Evolutionary conservation across 2,797 vertebrate genomes (phyloP), one percentile per base, ranked within the genome.

Genomic region (Molossus molossus): DNA sequence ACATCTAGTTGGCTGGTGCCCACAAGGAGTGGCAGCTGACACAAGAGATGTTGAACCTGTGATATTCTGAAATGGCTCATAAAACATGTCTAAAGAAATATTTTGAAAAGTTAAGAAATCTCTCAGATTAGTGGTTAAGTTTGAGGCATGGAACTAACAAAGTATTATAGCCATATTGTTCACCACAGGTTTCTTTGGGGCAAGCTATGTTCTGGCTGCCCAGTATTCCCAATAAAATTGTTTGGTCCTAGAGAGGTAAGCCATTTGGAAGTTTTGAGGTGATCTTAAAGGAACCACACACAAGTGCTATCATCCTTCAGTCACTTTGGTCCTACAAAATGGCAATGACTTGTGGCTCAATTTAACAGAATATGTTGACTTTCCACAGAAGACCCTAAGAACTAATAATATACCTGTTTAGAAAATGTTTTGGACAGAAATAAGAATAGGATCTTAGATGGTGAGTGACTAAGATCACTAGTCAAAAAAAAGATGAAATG

Each of bases 351-450:
- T 21, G 62, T 37, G 6, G 72, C 79, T 87, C 18, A 57, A 53
- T 15, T 58, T 58, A 84, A 69, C 21, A 94, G 72, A 94, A 4
- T 62, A 90, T 55, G 25, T 90, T 84, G 29, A 76, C 60, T 91
- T 60, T 87, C 40, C n/a, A 75, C 7, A 57, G 25, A n/a, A 69
- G 75, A 92, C 40, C 7, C 5, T 53, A 87, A 60, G 60, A 76
- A 76, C n/a, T 45, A 48, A 40, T 55, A 37, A n/a, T 29, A 33
- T 4, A 40, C 58, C 14, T 91, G 18, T 65, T 67, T 45, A 65
- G 50, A 87, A 91, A 70, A 81, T 23, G 48, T 33, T 57, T 37
- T 50, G 76, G 40, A 57, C 9, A 80, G 65, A 40, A 91, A 91
- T 40, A 50, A 94, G 50, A 79, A 37, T 3, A 84, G 18, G 20